Evolutionary conservation across 1,140 invertebrate species (phyloP).

Genomic region (Leptestheria dahalacensis): DNA sequence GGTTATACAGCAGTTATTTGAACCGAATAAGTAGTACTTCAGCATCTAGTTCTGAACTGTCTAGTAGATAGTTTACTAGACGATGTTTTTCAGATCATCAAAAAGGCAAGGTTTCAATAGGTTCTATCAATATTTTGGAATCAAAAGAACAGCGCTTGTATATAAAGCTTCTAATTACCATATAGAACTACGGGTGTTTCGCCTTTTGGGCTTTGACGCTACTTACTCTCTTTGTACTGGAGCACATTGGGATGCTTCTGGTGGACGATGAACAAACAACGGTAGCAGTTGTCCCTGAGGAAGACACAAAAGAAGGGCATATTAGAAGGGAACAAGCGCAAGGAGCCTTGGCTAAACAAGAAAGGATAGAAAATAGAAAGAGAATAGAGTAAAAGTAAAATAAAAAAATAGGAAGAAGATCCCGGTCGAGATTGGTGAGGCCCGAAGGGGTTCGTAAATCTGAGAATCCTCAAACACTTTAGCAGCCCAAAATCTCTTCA

Average conservation of each 20-base stretch:
- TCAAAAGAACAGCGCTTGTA: slow-evolving; percentile 7
- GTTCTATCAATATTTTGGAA: neutral
- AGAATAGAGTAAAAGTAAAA: too few relatives aligned
- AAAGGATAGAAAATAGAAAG: too few relatives aligned
- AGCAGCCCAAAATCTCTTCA: too few relatives aligned
- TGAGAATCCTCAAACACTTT: too few relatives aligned
- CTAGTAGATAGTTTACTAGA: neutral
- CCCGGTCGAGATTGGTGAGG: too few relatives aligned
- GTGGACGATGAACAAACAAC: slow-evolving; percentile 41
- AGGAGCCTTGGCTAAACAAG: too few relatives aligned
- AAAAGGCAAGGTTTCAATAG: neutral
- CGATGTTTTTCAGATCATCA: neutral
- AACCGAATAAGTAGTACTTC: too few relatives aligned
- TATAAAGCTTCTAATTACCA: neutral
- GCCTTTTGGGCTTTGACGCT: too few relatives aligned
- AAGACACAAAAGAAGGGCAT: too few relatives aligned
- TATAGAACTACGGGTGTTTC: neutral
- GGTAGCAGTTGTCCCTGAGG: slow-evolving; percentile 34
- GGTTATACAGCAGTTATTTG: too few relatives aligned
- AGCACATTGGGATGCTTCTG: slow-evolving; percentile 45
- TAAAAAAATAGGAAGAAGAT: too few relatives aligned
- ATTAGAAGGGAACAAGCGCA: neutral
- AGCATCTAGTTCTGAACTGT: neutral
- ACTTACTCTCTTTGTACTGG: slow-evolving; percentile 50
- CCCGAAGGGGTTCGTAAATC: too few relatives aligned